These are phyloP conservation scores for Chiloscyllium punctatum DNA, from an alignment of 2,797 vertebrate genomes.

Conservation along the genomic window DNA sequence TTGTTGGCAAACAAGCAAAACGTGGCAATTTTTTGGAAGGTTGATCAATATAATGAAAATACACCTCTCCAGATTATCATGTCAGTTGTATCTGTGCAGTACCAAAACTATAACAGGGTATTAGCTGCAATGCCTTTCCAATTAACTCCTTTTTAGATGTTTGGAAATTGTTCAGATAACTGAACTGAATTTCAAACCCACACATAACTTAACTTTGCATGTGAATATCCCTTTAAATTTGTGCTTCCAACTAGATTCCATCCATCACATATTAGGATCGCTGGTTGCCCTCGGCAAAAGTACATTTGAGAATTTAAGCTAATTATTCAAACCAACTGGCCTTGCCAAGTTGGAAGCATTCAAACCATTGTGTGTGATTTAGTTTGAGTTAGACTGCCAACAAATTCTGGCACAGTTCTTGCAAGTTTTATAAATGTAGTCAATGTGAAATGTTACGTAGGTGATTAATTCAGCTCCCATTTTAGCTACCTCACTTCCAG, in stretches of 20 bases:
- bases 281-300: not conserved
- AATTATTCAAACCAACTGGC: not conserved
- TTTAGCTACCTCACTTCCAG: not conserved
- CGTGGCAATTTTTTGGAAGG: not conserved
- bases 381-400: not conserved
- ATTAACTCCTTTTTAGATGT: too few species aligned
- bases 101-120: not conserved
- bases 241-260: not conserved
- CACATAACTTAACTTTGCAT: not conserved
- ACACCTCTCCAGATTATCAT: not conserved
- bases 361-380: not conserved
- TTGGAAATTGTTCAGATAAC: not conserved
- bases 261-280: not conserved
- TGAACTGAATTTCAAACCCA: not conserved
- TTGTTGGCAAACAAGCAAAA: not conserved
- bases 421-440: not conserved
- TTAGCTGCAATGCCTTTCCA: too few species aligned
- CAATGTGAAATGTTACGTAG: not conserved
- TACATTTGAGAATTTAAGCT: not conserved
- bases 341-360: conserved; percentile 1
- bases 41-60: not conserved
- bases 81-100: not conserved
- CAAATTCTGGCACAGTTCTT: not conserved
- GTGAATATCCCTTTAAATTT: not conserved
- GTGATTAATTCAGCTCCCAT: not conserved